Evolutionary conservation across 64 coral and sea anemone species (phyloP).

Genomic region (Anthopleura sola): DNA sequence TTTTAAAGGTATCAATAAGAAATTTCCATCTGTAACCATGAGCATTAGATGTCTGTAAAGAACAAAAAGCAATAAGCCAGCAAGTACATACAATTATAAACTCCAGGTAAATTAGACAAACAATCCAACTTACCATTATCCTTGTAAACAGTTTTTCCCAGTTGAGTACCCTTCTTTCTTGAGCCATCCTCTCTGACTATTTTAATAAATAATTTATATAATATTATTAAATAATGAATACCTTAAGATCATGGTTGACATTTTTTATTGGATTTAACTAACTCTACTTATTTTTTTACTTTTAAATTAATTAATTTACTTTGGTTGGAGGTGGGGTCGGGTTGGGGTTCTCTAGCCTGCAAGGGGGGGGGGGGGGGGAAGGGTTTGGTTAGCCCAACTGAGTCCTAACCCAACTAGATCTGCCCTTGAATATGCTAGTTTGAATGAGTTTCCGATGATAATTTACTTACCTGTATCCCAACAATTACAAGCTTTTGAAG

Average conservation of each 20-base stretch:
- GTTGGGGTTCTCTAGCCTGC: too few species aligned
- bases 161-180: constrained; percentile 88
- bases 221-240: neutral
- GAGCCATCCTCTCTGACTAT: constrained; percentile 87
- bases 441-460: too few species aligned
- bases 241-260: neutral
- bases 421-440: too few species aligned
- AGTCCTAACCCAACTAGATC: too few species aligned
- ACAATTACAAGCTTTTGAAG: constrained; percentile 91
- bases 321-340: too few species aligned
- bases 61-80: neutral
- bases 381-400: too few species aligned
- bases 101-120: neutral
- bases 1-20: constrained; percentile 94
- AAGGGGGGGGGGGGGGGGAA: too few species aligned
- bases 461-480: constrained; percentile 76
- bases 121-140: constrained; percentile 65
- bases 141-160: constrained; percentile 96
- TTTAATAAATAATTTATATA: neutral
- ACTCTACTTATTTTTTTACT: too few species aligned
- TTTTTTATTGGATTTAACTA: too few species aligned
- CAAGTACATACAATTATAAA: neutral
- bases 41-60: constrained; percentile 79
- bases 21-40: constrained; percentile 99
- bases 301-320: too few species aligned